A percentile compares a stretch with the other conserved stretches of the same genome.
These are phyloP conservation scores for Toxotes jaculatrix DNA, from an alignment of 2,113 vertebrate genomes.

Conservation along the genomic window DNA sequence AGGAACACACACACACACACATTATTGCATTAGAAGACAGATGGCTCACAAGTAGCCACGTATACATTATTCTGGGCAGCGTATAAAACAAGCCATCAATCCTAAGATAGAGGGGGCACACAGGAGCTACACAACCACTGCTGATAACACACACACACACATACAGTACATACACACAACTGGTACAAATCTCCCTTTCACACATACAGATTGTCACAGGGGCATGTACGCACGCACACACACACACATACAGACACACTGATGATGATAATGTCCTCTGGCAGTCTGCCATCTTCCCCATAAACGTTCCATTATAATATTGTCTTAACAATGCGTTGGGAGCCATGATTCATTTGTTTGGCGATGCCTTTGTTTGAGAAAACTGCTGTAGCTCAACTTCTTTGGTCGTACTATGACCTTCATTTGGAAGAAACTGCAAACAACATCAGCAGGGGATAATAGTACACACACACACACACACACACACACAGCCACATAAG, in stretches of 20 bases:
- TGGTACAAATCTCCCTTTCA: constrained; percentile 12
- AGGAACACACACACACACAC: constrained; percentile 30
- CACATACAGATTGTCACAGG: constrained; percentile 35
- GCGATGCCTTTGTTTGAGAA: constrained; percentile 54
- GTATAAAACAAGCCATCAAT: constrained; percentile 76
- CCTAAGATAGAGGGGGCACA: constrained; percentile 49
- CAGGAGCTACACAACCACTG: constrained; percentile 27
- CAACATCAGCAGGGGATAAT: constrained; percentile 32
- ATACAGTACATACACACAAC: constrained; percentile 30
- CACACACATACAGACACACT: constrained; percentile 33
- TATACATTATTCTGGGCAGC: constrained; percentile 66
- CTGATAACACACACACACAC: constrained; percentile 42
- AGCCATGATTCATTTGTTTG: constrained; percentile 67
- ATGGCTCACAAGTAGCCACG: constrained; percentile 53
- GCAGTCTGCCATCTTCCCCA: constrained; percentile 67
- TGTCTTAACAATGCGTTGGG: constrained; percentile 62
- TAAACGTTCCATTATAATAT: constrained; percentile 75
- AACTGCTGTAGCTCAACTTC: constrained; percentile 43
- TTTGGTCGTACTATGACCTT: constrained; percentile 57
- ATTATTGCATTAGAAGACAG: constrained; percentile 61
- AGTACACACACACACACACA: neutral
- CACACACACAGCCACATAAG: neutral
- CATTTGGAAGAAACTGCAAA: constrained; percentile 42
- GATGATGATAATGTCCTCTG: constrained; percentile 74
- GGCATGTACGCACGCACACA: constrained; percentile 18